Conservation (phyloP, 2,113 vertebrate species). For the Copsychus sechellarum region DNA sequence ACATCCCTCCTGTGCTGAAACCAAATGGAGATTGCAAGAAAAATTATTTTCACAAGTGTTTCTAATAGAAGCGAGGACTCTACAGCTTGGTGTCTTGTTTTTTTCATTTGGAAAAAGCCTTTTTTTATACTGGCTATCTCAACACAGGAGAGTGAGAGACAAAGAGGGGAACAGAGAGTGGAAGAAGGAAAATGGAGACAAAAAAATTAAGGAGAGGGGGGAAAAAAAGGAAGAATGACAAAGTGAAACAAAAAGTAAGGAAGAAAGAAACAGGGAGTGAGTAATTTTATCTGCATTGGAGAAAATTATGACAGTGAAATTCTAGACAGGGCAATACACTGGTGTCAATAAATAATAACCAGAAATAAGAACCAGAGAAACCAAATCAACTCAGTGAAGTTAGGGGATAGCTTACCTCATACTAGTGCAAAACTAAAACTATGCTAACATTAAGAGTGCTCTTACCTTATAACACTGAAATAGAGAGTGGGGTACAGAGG, state of each 20-base stretch:
- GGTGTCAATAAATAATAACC: not conserved
- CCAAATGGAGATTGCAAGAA: not conserved
- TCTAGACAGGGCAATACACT: not conserved
- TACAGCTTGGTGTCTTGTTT: not conserved
- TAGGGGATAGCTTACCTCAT: not conserved
- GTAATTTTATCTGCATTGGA: not conserved
- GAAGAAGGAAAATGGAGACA: not conserved
- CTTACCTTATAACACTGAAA: not conserved
- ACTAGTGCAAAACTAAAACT: not conserved
- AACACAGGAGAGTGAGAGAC: not conserved
- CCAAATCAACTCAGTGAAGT: not conserved
- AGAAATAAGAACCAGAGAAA: not conserved
- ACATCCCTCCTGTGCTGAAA: constrained; percentile 24
- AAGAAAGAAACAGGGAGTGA: not conserved
- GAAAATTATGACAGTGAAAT: not conserved
- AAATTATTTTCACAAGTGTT: constrained; percentile 49
- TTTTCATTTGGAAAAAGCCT: not conserved
- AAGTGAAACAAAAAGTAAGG: not conserved
- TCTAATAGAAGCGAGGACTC: not conserved
- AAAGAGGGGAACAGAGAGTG: not conserved
- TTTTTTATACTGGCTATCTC: not conserved
- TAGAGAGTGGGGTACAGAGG: not conserved
- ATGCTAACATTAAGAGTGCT: not conserved
- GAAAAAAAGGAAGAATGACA: not conserved
- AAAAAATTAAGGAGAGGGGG: not conserved